Conservation (phyloP, 2,888 invertebrate genomes). For the Erebia ligea region DNA sequence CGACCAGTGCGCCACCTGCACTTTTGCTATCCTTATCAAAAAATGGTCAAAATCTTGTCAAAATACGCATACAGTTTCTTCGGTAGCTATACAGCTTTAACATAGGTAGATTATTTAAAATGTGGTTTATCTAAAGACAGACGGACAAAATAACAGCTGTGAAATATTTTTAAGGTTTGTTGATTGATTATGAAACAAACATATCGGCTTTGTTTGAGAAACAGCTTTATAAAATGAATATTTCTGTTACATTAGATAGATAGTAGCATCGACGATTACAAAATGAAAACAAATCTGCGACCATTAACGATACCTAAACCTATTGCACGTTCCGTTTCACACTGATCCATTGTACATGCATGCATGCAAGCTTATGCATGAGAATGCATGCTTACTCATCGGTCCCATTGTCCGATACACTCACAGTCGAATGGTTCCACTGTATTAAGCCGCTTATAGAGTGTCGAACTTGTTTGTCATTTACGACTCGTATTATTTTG, state of each 20-base stretch:
- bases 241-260: background rate
- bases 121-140: no score
- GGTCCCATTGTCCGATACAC: constrained; percentile 35
- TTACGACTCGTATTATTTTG: background rate
- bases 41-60: no score
- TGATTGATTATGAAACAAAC: no score
- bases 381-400: constrained; percentile 34
- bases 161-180: no score
- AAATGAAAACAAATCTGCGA: background rate
- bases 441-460: constrained; percentile 6
- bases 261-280: background rate
- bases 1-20: no score
- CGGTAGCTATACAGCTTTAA: no score
- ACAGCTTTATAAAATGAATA: no score
- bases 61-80: no score
- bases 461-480: background rate
- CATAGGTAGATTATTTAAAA: no score
- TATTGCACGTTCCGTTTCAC: constrained; percentile 17
- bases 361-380: constrained; percentile 35
- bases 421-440: constrained; percentile 24
- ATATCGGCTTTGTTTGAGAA: no score
- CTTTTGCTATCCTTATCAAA: no score
- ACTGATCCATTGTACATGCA: constrained; percentile 34
- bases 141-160: no score
- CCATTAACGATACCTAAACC: constrained; percentile 7